phyloP scores from a whole-genome alignment of 64 coral and sea anemone genomes.

The Stichodactyla helianthus region DNA sequence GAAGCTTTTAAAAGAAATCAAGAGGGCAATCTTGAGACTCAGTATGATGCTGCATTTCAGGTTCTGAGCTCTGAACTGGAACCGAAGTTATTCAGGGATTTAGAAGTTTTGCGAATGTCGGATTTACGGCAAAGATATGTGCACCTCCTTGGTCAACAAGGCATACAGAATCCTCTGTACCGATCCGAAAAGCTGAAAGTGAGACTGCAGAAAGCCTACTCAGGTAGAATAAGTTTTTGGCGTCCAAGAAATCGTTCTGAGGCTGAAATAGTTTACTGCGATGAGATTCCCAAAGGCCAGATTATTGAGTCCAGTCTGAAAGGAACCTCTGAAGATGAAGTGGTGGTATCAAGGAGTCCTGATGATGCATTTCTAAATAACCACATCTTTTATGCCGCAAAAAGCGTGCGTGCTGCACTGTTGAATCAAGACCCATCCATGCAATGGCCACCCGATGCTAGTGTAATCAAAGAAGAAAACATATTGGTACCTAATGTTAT shows the following conservation, averaged over 20 bases:
- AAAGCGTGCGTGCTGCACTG: conserved; percentile 11
- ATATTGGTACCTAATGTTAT: conserved; percentile 27
- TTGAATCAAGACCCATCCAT: conserved; percentile 15
- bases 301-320: conserved; percentile 37
- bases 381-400: conserved; percentile 14
- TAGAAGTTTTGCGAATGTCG: conserved; percentile 24
- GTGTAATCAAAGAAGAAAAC: conserved; percentile 15
- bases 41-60: conserved; percentile 28
- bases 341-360: background rate
- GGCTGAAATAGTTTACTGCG: conserved; percentile 33
- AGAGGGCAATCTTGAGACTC: background rate
- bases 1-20: conserved; percentile 8
- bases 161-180: conserved; percentile 35
- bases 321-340: conserved; percentile 4
- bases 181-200: conserved; percentile 37
- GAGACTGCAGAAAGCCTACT: conserved; percentile 28
- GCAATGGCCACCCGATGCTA: conserved; percentile 23
- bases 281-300: conserved; percentile 36
- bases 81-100: conserved; percentile 8
- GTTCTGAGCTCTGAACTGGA: conserved; percentile 12
- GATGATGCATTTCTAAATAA: conserved; percentile 18
- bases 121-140: conserved; percentile 24
- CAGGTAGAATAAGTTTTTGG: conserved; percentile 44
- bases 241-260: conserved; percentile 26
- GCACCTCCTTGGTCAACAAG: conserved; percentile 1